A percentile compares a stretch with the other conserved stretches of the same genome.
Evolutionary conservation across 2,888 invertebrate genomes (phyloP).

Genomic region (Conops quadrifasciatus): DNA sequence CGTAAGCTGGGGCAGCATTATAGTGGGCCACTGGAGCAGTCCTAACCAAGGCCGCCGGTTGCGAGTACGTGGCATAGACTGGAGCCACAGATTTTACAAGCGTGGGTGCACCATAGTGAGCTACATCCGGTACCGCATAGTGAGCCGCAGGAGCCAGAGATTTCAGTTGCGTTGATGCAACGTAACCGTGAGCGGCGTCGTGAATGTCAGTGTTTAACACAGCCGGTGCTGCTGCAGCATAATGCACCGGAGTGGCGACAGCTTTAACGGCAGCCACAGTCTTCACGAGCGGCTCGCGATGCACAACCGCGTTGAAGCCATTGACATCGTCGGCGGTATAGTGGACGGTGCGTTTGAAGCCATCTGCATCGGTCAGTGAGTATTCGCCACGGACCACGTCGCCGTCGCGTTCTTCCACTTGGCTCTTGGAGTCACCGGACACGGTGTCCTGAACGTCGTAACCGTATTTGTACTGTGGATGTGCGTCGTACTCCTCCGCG

Average conservation of each 20-base stretch:
- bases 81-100: conserved; percentile 44
- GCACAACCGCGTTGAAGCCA: conserved; percentile 30
- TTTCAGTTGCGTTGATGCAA: conserved; percentile 41
- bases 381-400: conserved; percentile 61
- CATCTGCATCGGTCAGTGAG: conserved; percentile 60
- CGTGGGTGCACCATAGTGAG: conserved; percentile 40
- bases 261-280: conserved; percentile 45
- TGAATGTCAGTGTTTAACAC: conserved; percentile 25
- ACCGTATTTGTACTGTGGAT: conserved; percentile 59
- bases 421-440: conserved; percentile 62
- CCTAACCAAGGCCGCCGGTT: conserved; percentile 19
- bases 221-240: conserved; percentile 47
- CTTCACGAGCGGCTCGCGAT: conserved; percentile 44
- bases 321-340: conserved; percentile 28
- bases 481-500: conserved; percentile 59
- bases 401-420: conserved; percentile 60
- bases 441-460: conserved; percentile 59
- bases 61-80: conserved; percentile 39
- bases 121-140: conserved; percentile 40
- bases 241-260: conserved; percentile 40
- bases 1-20: conserved; percentile 42
- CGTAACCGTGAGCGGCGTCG: conserved; percentile 34
- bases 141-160: conserved; percentile 45
- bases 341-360: conserved; percentile 49
- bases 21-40: no score